Conservation (phyloP, 2,888 invertebrate species). For the Acanthococcus lagerstroemiae region DNA sequence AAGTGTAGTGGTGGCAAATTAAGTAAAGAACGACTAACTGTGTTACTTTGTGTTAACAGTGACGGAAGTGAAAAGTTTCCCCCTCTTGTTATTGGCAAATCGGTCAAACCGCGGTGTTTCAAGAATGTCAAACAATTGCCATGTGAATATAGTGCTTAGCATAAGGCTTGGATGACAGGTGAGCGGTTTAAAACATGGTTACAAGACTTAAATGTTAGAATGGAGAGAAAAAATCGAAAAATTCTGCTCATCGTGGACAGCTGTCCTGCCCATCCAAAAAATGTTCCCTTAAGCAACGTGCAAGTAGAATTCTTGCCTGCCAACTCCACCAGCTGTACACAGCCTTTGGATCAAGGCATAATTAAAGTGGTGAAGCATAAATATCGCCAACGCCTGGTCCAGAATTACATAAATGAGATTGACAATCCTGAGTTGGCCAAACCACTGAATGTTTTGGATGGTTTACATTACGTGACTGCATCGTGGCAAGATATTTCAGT, state of each 20-base stretch:
- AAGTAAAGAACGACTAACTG: conserved; percentile 37
- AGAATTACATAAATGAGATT: too few relatives aligned
- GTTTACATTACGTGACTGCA: too few relatives aligned
- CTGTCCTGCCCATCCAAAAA: background rate
- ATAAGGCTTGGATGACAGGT: conserved; percentile 33
- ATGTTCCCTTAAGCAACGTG: background rate
- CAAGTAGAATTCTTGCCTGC: background rate
- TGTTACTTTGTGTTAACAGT: conserved; percentile 31
- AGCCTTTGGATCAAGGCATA: background rate
- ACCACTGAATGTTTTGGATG: too few relatives aligned
- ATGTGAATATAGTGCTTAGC: conserved; percentile 38
- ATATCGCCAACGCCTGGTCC: background rate
- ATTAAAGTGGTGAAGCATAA: background rate
- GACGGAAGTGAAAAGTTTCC: conserved; percentile 37
- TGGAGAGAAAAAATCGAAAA: background rate
- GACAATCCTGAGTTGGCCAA: too few relatives aligned
- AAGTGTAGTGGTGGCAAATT: conserved; percentile 40
- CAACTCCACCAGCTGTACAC: background rate
- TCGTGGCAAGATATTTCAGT: too few relatives aligned
- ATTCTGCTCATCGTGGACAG: background rate
- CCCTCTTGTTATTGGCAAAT: conserved; percentile 40
- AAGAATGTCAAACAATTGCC: conserved; percentile 35
- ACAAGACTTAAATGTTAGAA: background rate
- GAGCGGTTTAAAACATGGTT: conserved; percentile 21
- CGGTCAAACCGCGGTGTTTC: conserved; percentile 39